These are phyloP conservation scores for Mico argentatus DNA, from an alignment of 2,797 vertebrate genomes.

Conservation along the genomic window DNA sequence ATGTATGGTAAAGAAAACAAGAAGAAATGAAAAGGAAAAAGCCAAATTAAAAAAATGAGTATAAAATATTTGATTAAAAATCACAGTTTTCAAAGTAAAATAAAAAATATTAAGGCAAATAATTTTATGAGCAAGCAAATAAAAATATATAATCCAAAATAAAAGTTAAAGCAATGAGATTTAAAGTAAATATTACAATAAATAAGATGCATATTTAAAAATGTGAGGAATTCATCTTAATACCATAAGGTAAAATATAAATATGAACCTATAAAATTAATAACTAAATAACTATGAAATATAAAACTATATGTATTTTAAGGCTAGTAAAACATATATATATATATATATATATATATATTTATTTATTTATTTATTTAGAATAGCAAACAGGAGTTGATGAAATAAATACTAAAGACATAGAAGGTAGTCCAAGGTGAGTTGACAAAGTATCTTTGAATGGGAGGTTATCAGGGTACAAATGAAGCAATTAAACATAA, in stretches of 20 bases:
- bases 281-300: neutral
- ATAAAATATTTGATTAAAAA: neutral
- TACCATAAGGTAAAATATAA: neutral
- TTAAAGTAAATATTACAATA: neutral
- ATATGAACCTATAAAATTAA: neutral
- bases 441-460: neutral
- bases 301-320: neutral
- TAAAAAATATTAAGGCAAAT: neutral
- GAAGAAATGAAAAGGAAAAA: neutral
- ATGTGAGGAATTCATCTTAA: neutral
- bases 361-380: too few relatives aligned
- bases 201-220: neutral
- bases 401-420: neutral
- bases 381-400: neutral
- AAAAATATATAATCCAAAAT: neutral
- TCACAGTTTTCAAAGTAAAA: neutral
- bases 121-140: neutral
- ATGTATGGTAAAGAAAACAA: neutral
- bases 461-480: neutral
- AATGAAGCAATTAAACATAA: neutral
- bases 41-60: neutral
- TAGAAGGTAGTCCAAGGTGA: accelerated
- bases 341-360: too few relatives aligned
- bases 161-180: neutral
- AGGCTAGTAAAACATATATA: neutral